A percentile compares a stretch with the other conserved stretches of the same genome.
Conservation (phyloP, 2,113 vertebrate genomes). For the Boleophthalmus pectinirostris region DNA sequence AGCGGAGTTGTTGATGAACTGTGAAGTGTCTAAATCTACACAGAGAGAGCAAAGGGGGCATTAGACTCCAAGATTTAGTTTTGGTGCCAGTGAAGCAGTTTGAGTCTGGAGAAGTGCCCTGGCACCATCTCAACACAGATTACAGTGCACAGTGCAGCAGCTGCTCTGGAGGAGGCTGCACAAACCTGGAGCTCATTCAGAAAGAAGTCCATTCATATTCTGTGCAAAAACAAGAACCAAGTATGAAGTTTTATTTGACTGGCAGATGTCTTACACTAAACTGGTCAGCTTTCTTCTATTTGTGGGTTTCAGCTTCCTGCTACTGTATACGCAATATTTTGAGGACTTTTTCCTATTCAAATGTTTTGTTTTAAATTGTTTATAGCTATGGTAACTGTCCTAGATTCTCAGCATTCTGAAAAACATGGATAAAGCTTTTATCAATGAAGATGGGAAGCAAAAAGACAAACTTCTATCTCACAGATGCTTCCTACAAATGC, state of each 20-base stretch:
- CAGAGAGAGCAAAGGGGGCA: slow-evolving; percentile 18
- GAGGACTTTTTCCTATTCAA: too few species aligned
- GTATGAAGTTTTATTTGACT: not conserved
- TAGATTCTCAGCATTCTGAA: too few species aligned
- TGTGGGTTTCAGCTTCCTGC: too few species aligned
- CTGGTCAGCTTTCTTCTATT: slow-evolving; percentile 7
- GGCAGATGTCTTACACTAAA: slow-evolving; percentile 20
- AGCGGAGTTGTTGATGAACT: slow-evolving; percentile 5
- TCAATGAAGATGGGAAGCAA: not conserved
- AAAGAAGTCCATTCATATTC: slow-evolving; percentile 24
- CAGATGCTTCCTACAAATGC: not conserved
- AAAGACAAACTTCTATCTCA: not conserved
- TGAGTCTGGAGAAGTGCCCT: slow-evolving; percentile 39
- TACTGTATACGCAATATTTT: too few species aligned
- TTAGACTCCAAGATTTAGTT: slow-evolving; percentile 7
- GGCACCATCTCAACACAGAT: slow-evolving; percentile 39
- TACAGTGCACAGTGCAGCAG: slow-evolving; percentile 48
- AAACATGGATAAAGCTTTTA: slow-evolving; percentile 17
- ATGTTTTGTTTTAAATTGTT: too few species aligned
- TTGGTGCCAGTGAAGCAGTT: slow-evolving; percentile 18
- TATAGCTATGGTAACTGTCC: too few species aligned
- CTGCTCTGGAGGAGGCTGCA: slow-evolving; percentile 37
- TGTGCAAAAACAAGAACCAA: slow-evolving; percentile 12
- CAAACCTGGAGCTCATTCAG: slow-evolving; percentile 34
- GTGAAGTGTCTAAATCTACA: slow-evolving; percentile 15